Base-by-base conservation (phyloP, 2,888 invertebrate species). In the Drosophila fulvimacula region DNA sequence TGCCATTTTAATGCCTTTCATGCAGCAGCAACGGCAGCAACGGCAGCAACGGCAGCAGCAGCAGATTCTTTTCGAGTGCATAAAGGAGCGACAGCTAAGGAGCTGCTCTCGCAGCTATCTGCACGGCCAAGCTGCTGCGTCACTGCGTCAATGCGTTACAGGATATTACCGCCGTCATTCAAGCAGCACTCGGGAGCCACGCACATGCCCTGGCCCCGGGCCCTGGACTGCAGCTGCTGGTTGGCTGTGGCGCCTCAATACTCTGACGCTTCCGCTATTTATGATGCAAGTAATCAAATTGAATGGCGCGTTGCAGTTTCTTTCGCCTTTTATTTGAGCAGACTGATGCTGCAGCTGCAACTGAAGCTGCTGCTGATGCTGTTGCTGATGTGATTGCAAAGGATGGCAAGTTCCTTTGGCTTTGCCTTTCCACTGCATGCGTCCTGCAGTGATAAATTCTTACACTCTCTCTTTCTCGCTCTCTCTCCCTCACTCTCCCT, bases 131-230 rank as follows among this genome's bases (percentile, higher is more conserved):
- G 53, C 46, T 65, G 80, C 84, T 78, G 68, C 67, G 68, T 76
- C 82, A 79, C 81, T 88, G 85, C 88, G 77, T 85, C 88, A 88
- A 72, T 85, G 87, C 84, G 62, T 68, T 89, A 82, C 88, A 89
- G 89, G 86, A 86, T 86, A 86, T 86, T 86, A 86, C 89, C 89
- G 88, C 89, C 89, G 86, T 86, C 86, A 86, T 86, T 89, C 85
- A 82, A 75, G 73, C 34, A 49, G 34, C 46, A 17, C 46, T 9
- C 27, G 46, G 46, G 42, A n/a, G 27, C 57, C 84, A 87, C 84
- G 79, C 84, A 85, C 89, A 86, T 74, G 58, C 70, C 72, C 55
- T 55, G 55, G 53, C n/a, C n/a, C n/a, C n/a, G n/a, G n/a, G 58
- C 70, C 72, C 55, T 55, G 55, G 53, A 62, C 60, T 44, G 19